These are phyloP conservation scores for Lytechinus variegatus DNA, from an alignment of 35 echinoderm and acorn worm genomes.

Conservation along the genomic window DNA sequence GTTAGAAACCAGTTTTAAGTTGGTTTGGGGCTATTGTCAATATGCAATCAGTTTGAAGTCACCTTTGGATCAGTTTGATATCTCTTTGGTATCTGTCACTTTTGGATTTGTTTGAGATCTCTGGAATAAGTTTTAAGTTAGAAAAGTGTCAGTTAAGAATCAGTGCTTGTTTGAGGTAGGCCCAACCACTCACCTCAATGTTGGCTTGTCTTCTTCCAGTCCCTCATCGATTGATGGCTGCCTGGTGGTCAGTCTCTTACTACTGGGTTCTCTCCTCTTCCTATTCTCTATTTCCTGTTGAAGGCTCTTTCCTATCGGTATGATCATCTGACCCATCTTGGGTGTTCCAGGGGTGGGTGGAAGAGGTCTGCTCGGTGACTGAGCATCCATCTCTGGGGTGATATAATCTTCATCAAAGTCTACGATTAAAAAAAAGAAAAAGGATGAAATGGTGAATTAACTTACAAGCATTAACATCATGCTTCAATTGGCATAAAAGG, in stretches of 20 bases:
- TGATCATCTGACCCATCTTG: neutral
- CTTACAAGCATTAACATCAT: too few species aligned
- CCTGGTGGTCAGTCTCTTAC: constrained; percentile 35
- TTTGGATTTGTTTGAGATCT: too few species aligned
- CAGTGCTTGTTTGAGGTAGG: too few species aligned
- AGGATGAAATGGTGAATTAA: too few species aligned
- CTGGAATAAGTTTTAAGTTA: too few species aligned
- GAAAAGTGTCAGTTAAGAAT: too few species aligned
- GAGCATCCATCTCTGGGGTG: neutral
- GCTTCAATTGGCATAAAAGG: too few species aligned
- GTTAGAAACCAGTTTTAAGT: too few species aligned
- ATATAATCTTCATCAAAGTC: constrained; percentile 39
- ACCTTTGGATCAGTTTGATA: too few species aligned
- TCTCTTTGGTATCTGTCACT: too few species aligned
- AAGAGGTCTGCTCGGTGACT: constrained; percentile 12
- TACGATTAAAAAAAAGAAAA: neutral
- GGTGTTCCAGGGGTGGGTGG: neutral
- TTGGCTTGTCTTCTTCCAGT: constrained; percentile 23
- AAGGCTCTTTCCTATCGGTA: neutral
- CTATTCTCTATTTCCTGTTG: constrained; percentile 5
- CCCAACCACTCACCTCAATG: neutral
- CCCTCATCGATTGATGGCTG: constrained; percentile 31
- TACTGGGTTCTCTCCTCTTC: neutral
- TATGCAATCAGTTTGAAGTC: too few species aligned
- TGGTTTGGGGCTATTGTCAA: too few species aligned